Conservation (phyloP, 1,140 invertebrate genomes). For the Trichogramma pretiosum region DNA sequence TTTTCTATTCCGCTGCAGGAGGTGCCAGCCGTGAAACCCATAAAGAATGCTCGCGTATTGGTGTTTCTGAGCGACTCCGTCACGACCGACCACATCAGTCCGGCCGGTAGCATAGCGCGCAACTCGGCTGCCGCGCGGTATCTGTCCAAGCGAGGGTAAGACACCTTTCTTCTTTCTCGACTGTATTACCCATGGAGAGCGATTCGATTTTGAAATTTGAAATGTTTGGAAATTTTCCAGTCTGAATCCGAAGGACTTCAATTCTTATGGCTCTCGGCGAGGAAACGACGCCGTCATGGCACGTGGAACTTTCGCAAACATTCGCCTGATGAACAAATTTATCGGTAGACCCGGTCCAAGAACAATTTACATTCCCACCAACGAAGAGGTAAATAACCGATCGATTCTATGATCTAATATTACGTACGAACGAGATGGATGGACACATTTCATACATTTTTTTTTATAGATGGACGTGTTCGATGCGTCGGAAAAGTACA, state of each 20-base stretch:
- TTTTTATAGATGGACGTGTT: conserved; percentile 76
- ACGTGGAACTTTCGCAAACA: conserved; percentile 97
- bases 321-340: conserved; percentile 91
- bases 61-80: conserved; percentile 89
- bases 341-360: conserved; percentile 73
- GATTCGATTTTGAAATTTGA: no score
- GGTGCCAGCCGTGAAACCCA: conserved; percentile 48
- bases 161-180: no score
- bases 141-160: conserved; percentile 64
- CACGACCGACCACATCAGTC: conserved; percentile 97
- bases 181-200: no score
- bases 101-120: conserved; percentile 92
- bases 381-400: conserved; percentile 77
- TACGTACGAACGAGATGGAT: no score
- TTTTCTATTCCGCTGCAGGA: conserved; percentile 45
- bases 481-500: conserved; percentile 87
- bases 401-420: no score
- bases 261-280: conserved; percentile 93
- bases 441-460: no score
- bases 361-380: conserved; percentile 81
- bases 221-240: conserved; percentile 42
- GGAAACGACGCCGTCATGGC: conserved; percentile 97
- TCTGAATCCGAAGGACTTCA: conserved; percentile 87
- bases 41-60: conserved; percentile 66
- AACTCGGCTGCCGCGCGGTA: conserved; percentile 91